A percentile compares a stretch with the other conserved stretches of the same genome.
These are phyloP conservation scores for Propithecus coquereli DNA, from an alignment of 2,113 vertebrate genomes.

Conservation along the genomic window DNA sequence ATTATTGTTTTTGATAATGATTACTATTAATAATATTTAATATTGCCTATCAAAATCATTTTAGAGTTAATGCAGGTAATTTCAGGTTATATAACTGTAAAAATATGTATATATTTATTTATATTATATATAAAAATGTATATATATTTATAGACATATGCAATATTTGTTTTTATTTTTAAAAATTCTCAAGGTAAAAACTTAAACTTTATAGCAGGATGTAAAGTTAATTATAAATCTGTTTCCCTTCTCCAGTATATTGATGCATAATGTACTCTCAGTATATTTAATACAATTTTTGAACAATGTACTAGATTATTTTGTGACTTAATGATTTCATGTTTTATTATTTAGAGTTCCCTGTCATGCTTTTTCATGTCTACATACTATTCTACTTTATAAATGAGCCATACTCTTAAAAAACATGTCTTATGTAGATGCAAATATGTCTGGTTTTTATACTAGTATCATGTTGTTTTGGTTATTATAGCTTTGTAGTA, in stretches of 20 bases:
- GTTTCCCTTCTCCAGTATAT: background rate
- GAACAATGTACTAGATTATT: background rate
- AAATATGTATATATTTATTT: background rate
- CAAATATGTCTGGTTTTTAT: background rate
- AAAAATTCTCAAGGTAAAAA: background rate
- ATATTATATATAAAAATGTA: background rate
- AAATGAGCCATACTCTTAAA: background rate
- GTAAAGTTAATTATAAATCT: background rate
- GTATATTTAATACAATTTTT: background rate
- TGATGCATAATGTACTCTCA: background rate
- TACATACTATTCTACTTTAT: background rate
- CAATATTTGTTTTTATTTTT: background rate
- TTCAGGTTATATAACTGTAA: background rate
- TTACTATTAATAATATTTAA: slow-evolving; percentile 1
- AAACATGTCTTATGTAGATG: background rate
- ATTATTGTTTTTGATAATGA: background rate
- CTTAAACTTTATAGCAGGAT: background rate
- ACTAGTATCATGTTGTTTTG: background rate
- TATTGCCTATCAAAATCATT: background rate
- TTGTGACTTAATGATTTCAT: background rate
- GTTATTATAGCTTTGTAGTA: background rate
- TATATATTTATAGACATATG: background rate
- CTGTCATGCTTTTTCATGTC: background rate
- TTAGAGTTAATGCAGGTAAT: background rate
- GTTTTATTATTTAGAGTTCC: background rate